Conservation (phyloP, 2,113 vertebrate species). For the Tautogolabrus adspersus region DNA sequence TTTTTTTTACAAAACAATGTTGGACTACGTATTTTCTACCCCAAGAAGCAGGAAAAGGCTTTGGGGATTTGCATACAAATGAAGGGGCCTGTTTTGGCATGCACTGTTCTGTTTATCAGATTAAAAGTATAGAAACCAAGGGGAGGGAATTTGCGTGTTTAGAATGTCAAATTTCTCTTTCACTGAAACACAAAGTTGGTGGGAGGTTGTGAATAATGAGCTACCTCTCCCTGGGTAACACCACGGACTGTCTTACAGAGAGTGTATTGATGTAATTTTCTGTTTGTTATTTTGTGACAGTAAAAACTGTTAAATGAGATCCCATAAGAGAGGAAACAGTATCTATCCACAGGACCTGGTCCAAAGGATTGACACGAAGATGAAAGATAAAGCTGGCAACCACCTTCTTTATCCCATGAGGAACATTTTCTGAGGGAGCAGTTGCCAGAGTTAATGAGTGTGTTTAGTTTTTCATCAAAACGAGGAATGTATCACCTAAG, state of each 20-base stretch:
- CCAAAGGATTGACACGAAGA: slow-evolving; percentile 25
- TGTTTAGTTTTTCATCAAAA: slow-evolving; percentile 8
- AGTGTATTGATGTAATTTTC: slow-evolving; percentile 39
- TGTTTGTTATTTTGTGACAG: slow-evolving; percentile 43
- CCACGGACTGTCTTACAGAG: slow-evolving; percentile 18
- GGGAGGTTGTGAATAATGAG: slow-evolving; percentile 61
- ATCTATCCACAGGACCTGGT: background rate
- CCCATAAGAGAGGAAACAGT: slow-evolving; percentile 23
- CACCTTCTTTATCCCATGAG: background rate
- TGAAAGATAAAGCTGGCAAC: slow-evolving; percentile 22
- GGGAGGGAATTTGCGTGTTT: slow-evolving; percentile 49
- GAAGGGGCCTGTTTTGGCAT: slow-evolving; percentile 69
- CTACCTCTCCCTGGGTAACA: slow-evolving; percentile 54
- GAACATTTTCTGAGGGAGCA: background rate
- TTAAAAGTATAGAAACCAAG: slow-evolving; percentile 68
- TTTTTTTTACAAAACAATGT: slow-evolving; percentile 31
- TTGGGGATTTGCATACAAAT: slow-evolving; percentile 73
- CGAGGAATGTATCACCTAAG: background rate
- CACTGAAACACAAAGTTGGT: slow-evolving; percentile 38
- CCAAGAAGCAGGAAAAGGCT: slow-evolving; percentile 43
- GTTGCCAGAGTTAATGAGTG: background rate
- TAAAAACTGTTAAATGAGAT: slow-evolving; percentile 38
- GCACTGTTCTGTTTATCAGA: slow-evolving; percentile 70
- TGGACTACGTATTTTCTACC: slow-evolving; percentile 38
- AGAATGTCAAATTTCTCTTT: slow-evolving; percentile 68